Evolutionary conservation across 2,113 vertebrate species (phyloP).

Genomic region (Centropristis striata): DNA sequence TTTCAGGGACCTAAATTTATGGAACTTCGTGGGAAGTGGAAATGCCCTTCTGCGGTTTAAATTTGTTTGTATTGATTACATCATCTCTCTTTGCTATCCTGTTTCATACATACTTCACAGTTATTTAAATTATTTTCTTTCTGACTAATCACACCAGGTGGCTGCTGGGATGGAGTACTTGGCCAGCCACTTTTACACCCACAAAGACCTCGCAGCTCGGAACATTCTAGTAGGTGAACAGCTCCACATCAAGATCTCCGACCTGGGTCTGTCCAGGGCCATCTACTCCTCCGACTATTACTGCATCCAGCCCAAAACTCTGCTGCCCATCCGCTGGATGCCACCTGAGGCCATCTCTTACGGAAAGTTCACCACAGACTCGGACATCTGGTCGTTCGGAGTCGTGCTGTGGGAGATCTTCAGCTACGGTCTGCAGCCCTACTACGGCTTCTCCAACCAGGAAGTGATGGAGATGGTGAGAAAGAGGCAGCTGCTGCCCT

Average conservation of each 20-base stretch:
- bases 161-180: conserved; percentile 98
- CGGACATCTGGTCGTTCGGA: conserved; percentile 97
- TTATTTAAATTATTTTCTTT: background rate
- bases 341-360: conserved; percentile 95
- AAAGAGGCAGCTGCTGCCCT: conserved; percentile 94
- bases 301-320: conserved; percentile 92
- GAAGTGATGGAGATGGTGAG: conserved; percentile 99
- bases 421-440: conserved; percentile 97
- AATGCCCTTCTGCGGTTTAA: too few relatives aligned
- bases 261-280: conserved; percentile 96
- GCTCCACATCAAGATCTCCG: conserved; percentile 96
- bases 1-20: too few relatives aligned
- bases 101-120: background rate
- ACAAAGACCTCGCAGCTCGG: conserved; percentile 96
- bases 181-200: conserved; percentile 93
- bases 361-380: conserved; percentile 96
- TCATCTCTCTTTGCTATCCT: too few relatives aligned
- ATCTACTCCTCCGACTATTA: conserved; percentile 97
- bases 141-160: conserved; percentile 75
- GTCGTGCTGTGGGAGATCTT: conserved; percentile 99
- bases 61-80: too few relatives aligned
- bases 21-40: too few relatives aligned
- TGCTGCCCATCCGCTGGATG: conserved; percentile 99
- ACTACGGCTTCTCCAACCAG: conserved; percentile 97
- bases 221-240: conserved; percentile 97